Evolutionary conservation across 2,888 invertebrate genomes (phyloP).

Genomic region (Xylocampa areola): DNA sequence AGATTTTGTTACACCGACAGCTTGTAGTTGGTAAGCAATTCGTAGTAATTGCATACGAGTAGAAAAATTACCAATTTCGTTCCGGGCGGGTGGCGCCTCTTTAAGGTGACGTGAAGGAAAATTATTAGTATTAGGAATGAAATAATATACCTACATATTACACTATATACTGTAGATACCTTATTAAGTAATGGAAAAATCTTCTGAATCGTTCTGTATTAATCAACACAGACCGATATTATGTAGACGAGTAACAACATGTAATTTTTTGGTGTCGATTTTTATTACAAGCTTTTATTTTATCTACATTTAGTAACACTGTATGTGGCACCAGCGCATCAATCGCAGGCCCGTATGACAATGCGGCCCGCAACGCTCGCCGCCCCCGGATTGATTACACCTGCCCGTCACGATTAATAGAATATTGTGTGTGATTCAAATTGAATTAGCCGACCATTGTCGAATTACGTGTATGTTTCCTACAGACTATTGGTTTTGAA

Average conservation of each 20-base stretch:
- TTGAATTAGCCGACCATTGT: slow-evolving; percentile 86
- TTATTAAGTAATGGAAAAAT: no score
- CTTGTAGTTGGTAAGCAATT: background rate
- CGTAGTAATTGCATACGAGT: background rate
- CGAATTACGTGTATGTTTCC: slow-evolving; percentile 83
- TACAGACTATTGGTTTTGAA: slow-evolving; percentile 83
- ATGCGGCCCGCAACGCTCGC: slow-evolving; percentile 63
- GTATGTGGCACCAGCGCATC: slow-evolving; percentile 23
- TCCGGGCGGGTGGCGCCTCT: no score
- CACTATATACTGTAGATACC: no score
- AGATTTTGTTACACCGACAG: background rate
- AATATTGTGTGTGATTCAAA: slow-evolving; percentile 88
- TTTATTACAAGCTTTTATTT: background rate
- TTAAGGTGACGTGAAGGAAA: no score
- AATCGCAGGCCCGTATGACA: slow-evolving; percentile 54
- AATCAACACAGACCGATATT: no score
- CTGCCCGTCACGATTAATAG: slow-evolving; percentile 88
- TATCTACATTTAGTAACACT: slow-evolving; percentile 8
- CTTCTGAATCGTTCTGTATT: no score
- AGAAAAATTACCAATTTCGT: background rate
- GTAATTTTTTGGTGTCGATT: no score
- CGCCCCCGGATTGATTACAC: slow-evolving; percentile 83
- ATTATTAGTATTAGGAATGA: no score
- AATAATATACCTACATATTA: no score
- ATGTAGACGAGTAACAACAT: no score